Evolutionary conservation across 2,797 vertebrate genomes (phyloP).

Genomic region (Tauraco hartlaubi): DNA sequence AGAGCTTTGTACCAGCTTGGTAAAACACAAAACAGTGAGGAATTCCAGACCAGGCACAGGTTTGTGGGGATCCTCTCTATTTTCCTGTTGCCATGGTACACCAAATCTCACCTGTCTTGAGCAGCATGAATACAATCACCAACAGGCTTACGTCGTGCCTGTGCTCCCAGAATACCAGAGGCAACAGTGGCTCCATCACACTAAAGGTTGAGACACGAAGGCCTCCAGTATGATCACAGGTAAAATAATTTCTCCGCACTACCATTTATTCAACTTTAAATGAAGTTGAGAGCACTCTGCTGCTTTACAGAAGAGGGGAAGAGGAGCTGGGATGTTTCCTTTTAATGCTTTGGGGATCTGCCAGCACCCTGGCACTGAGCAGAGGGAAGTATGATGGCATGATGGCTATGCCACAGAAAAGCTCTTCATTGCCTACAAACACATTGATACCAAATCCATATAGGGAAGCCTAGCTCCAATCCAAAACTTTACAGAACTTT

Average conservation of each 20-base stretch:
- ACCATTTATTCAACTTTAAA: background rate
- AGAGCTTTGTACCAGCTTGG: background rate
- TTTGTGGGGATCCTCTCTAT: background rate
- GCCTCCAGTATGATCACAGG: background rate
- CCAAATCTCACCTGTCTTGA: background rate
- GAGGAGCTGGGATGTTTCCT: background rate
- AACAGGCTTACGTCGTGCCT: accelerated
- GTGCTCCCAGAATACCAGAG: background rate
- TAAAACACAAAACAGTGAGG: background rate
- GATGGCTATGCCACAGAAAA: background rate
- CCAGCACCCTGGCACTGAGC: background rate
- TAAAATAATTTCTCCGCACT: background rate
- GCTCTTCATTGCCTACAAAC: background rate
- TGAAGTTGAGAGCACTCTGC: background rate
- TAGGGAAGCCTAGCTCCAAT: background rate
- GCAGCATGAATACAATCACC: background rate
- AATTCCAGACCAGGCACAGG: background rate
- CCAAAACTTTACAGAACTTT: background rate
- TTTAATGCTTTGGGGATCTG: background rate
- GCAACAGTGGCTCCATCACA: background rate
- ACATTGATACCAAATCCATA: background rate
- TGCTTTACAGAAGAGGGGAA: background rate
- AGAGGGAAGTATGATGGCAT: background rate
- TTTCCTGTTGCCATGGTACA: background rate
- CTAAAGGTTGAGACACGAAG: background rate